Conservation (phyloP, 2,797 vertebrate species). For the Spinus olivaceus region DNA sequence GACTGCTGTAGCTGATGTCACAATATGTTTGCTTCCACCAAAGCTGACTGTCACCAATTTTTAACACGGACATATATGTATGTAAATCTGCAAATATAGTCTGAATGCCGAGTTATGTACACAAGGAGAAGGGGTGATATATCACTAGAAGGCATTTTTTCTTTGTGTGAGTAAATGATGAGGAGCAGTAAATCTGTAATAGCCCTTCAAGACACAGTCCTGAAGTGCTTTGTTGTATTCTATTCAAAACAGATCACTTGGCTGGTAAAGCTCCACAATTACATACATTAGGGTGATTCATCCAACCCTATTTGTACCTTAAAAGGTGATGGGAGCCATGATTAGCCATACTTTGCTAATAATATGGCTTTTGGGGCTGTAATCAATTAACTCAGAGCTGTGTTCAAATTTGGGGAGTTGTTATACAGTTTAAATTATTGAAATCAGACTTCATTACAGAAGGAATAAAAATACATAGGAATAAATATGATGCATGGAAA, state of each 20-base stretch:
- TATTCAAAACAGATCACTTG: neutral
- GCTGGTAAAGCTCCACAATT: neutral
- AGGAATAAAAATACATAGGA: neutral
- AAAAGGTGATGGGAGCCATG: neutral
- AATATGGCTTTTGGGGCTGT: neutral
- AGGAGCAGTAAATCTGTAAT: neutral
- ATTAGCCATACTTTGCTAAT: neutral
- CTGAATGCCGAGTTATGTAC: neutral
- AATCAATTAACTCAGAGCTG: neutral
- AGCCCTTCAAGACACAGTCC: neutral
- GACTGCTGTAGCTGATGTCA: neutral
- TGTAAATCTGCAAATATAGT: neutral
- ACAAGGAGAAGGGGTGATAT: neutral
- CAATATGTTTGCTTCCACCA: neutral
- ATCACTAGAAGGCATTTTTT: neutral
- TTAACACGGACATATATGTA: rapidly evolving
- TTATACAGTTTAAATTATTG: neutral
- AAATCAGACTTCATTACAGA: neutral
- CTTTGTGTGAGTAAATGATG: neutral
- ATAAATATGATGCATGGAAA: neutral
- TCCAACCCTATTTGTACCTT: neutral
- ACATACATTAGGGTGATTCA: no score
- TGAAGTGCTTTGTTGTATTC: neutral
- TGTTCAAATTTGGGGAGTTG: neutral
- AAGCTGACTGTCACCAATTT: neutral